phyloP scores from a whole-genome alignment of 2,888 invertebrate genomes.

The Odontocerum albicorne region DNA sequence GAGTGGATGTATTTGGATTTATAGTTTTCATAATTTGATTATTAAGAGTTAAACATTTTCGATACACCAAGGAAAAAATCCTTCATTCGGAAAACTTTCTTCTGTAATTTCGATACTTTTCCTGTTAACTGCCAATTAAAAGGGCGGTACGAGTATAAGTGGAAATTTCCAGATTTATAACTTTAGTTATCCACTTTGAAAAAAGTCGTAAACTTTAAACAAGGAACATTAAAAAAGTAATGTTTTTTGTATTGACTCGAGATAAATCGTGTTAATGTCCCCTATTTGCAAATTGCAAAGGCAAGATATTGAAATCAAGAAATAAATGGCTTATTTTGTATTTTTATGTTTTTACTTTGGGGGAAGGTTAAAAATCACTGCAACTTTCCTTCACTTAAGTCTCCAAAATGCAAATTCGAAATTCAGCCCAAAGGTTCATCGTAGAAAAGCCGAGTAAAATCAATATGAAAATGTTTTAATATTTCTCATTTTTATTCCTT shows the following conservation, averaged over 20 bases:
- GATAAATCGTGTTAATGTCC: slow-evolving; percentile 33
- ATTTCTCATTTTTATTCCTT: background rate
- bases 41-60: no score
- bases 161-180: slow-evolving; percentile 4
- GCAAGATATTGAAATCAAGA: slow-evolving; percentile 29
- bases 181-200: slow-evolving; percentile 4
- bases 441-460: background rate
- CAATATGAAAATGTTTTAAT: background rate
- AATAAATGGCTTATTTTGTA: slow-evolving; percentile 34
- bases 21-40: no score
- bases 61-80: no score
- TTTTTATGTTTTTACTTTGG: slow-evolving; percentile 27
- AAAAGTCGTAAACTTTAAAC: slow-evolving; percentile 5
- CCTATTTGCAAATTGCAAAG: slow-evolving; percentile 32
- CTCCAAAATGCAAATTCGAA: no score
- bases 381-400: slow-evolving; percentile 12
- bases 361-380: slow-evolving; percentile 14
- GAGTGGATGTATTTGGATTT: no score
- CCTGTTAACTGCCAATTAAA: no score
- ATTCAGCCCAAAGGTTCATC: no score
- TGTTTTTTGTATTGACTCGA: slow-evolving; percentile 14
- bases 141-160: no score
- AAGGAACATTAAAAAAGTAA: slow-evolving; percentile 23
- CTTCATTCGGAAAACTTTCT: no score
- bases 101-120: no score